phyloP scores from a whole-genome alignment of 2,888 invertebrate species.

The Pterobdella sp. region DNA sequence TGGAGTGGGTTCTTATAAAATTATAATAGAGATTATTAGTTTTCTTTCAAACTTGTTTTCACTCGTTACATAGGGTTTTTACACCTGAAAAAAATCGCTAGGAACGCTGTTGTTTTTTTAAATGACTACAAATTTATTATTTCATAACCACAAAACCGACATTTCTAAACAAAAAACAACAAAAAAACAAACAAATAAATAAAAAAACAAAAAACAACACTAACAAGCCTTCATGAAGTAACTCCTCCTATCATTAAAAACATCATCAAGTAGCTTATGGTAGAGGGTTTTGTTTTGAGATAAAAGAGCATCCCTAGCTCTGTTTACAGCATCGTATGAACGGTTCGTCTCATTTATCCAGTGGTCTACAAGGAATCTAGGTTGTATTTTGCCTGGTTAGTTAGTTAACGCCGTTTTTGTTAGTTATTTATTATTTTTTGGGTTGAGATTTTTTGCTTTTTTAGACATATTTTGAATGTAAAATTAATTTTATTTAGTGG shows the following conservation, averaged over 20 bases:
- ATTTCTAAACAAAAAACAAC: background rate
- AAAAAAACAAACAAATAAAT: background rate
- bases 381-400: too few species aligned
- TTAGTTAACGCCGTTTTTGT: too few species aligned
- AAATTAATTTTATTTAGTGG: too few species aligned
- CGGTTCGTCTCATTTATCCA: slow-evolving; percentile 47
- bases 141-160: background rate
- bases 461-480: too few species aligned
- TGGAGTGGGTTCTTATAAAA: background rate
- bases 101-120: too few species aligned
- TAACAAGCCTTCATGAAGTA: slow-evolving; percentile 40
- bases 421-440: too few species aligned
- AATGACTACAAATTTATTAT: too few species aligned
- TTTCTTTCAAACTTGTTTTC: too few species aligned
- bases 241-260: slow-evolving; percentile 39
- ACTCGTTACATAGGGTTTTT: too few species aligned
- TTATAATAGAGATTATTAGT: too few species aligned
- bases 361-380: slow-evolving; percentile 49
- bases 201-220: slow-evolving; percentile 25
- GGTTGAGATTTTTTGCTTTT: too few species aligned
- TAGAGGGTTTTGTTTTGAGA: slow-evolving; percentile 27
- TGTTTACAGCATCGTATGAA: slow-evolving; percentile 44
- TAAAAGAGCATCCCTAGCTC: slow-evolving; percentile 42
- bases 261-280: slow-evolving; percentile 31
- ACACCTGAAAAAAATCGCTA: too few species aligned